Evolutionary conservation across 2,888 invertebrate species (phyloP), one percentile per base, ranked within the genome.

Genomic region (Dasysyrphus albostriatus): DNA sequence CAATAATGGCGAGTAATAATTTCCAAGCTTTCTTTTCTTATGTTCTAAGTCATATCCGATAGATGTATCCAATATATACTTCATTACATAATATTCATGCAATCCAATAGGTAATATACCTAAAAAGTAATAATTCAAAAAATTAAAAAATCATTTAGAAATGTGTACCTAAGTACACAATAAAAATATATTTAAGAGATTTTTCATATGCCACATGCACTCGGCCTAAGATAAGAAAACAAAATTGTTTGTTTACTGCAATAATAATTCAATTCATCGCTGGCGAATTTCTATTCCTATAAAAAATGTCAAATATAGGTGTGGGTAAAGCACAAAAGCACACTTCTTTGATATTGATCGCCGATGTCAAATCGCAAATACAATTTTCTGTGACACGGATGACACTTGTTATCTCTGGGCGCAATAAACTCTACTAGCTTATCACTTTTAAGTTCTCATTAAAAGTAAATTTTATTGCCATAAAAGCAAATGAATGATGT

Each of bases 351-450:
- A 83, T 83, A 87, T 87, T 67, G 83, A 79, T 87, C 59, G 72
- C 37, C 77, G 24, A 78, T 81, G 78, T 54, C 37, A 65, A 67
- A 59, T 75, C 70, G 75, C 78, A 75, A 75, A 69, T 79, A 87
- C 51, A 78, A 67, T 84, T 87, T 49, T 83, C 69, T 89, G 89
- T 90, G 91, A 89, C 89, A 88, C 89, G 89, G 90, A 83, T 70
- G 87, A 91, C 91, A 90, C 90, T 91, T 91, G 90, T 89, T 91
- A 91, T 91, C 90, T 89, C 90, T 89, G 87, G 87, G 89, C 89
- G 89, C 89, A 89, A 90, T 91, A 91, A 91, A 91, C 90, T 89
- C 88, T 88, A 42, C 70, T 83, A 90, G 88, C 90, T 91, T 91
- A 91, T 91, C 90, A 89, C 83, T 89, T 88, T 88, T 81, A 88